Base-by-base conservation (phyloP, 2,113 vertebrate species). In the Pseudorhombus dupliciocellatus region DNA sequence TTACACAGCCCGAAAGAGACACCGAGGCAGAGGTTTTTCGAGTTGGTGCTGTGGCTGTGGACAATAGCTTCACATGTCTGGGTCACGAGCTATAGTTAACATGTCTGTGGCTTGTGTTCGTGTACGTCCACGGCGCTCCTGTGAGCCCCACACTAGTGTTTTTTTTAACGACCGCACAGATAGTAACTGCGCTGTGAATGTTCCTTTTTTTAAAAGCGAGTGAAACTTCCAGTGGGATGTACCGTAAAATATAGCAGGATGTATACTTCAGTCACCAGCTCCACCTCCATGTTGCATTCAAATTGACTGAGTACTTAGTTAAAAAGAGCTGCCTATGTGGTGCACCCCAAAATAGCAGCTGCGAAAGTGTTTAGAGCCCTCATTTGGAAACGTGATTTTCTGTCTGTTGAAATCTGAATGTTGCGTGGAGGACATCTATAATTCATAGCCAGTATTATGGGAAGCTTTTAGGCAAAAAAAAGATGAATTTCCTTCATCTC, bases 1-100 rank as follows among this genome's bases (percentile, higher is more conserved):
- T 93, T 90, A 90, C 54, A 80, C 40, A 62, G 83, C 74, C 74
- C 68, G 83, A 79, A 78, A 70, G 73, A 64, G 75, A 74, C 68
- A 65, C 42, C 44, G 68, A 79, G 15, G 58, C 46, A 66, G 71
- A 53, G 70, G 78, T 52, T 66, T 66, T 69, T 73, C 46, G 24
- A 61, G 61, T 69, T 55, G 34, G 56, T 55, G 28, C 73, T 61
- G 65, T 66, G 68, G 79, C 73, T 78, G 54, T 62, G 87, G 88
- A 88, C 87, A 82, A 71, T 73, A 75, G 72, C 60, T 75, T 84
- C 60, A 64, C 67, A 70, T 84, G 71, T 72, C 62, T 30, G 66
- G 80, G 72, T 79, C 86, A 77, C 34, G 58, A 66, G 58, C 76
- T 64, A 22, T 66, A 80, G 72, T 88, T 76, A 85, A 80, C 73